These are phyloP conservation scores for Lepidostoma basale DNA, from an alignment of 1,140 invertebrate genomes.

Conservation along the genomic window DNA sequence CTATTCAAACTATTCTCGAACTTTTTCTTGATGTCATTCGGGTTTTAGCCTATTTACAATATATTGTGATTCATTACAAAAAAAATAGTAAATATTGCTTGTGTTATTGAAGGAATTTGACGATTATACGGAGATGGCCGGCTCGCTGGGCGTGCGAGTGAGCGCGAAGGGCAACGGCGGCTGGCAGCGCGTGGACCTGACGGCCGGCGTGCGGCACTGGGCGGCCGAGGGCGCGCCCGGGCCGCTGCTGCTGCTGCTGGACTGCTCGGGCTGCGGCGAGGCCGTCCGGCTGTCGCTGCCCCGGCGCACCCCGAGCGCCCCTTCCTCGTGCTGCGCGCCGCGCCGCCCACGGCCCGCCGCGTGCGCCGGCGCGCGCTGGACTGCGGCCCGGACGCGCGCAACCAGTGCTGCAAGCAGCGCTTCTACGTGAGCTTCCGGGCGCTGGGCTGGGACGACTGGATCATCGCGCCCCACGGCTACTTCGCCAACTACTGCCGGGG, in stretches of 20 bases:
- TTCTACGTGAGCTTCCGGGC: slow-evolving; percentile 91
- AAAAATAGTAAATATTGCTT: too few relatives aligned
- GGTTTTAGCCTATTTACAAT: too few relatives aligned
- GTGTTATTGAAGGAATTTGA: slow-evolving; percentile 61
- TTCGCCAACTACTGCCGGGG: slow-evolving; percentile 94
- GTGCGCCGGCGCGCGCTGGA: slow-evolving; percentile 81
- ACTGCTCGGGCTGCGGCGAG: slow-evolving; percentile 83
- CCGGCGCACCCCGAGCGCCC: slow-evolving; percentile 70
- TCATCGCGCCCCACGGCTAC: slow-evolving; percentile 88
- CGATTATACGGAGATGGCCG: slow-evolving; percentile 69
- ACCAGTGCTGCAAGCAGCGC: slow-evolving; percentile 87
- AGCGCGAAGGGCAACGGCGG: slow-evolving; percentile 71
- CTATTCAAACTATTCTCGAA: too few relatives aligned
- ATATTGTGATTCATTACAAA: too few relatives aligned
- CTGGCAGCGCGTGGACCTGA: slow-evolving; percentile 89
- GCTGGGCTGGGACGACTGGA: slow-evolving; percentile 94
- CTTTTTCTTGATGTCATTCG: too few relatives aligned
- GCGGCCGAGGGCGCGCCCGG: slow-evolving; percentile 60
- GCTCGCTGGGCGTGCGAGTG: slow-evolving; percentile 71
- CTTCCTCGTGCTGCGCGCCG: slow-evolving; percentile 80
- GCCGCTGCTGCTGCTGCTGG: slow-evolving; percentile 77
- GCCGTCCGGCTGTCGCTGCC: slow-evolving; percentile 66
- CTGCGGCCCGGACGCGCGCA: slow-evolving; percentile 71
- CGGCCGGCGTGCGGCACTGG: slow-evolving; percentile 76
- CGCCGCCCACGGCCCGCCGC: slow-evolving; percentile 63